Conservation (phyloP, 2,113 vertebrate species). For the Chamaea fasciata region DNA sequence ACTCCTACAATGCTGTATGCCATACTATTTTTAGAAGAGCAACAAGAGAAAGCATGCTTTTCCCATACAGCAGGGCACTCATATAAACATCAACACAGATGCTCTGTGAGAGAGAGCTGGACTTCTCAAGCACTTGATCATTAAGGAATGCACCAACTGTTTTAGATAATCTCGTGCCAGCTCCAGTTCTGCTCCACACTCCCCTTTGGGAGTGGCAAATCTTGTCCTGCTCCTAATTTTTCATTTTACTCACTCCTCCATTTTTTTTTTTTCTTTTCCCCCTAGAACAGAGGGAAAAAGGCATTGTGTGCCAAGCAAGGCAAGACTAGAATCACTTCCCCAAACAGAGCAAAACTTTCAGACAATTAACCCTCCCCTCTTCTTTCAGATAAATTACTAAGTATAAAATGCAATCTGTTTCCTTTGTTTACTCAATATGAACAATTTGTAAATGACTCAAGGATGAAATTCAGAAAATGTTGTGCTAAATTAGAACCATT, state of each 20-base stretch:
- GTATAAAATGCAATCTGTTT: slow-evolving; percentile 85
- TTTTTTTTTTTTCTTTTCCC: slow-evolving; percentile 13
- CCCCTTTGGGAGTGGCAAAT: slow-evolving; percentile 83
- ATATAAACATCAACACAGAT: slow-evolving; percentile 90
- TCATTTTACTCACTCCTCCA: slow-evolving; percentile 80
- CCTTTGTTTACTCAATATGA: slow-evolving; percentile 85
- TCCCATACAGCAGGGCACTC: slow-evolving; percentile 80
- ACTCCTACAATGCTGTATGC: slow-evolving; percentile 76
- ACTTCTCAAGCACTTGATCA: slow-evolving; percentile 92
- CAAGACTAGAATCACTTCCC: slow-evolving; percentile 87
- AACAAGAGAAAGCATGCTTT: slow-evolving; percentile 78
- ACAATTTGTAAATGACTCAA: slow-evolving; percentile 86
- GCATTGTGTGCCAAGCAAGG: slow-evolving; percentile 82
- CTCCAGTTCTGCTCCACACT: slow-evolving; percentile 90
- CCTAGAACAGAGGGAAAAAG: slow-evolving; percentile 69
- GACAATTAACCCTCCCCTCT: slow-evolving; percentile 84
- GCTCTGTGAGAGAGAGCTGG: slow-evolving; percentile 78
- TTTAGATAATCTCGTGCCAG: slow-evolving; percentile 96
- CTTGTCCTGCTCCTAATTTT: slow-evolving; percentile 77
- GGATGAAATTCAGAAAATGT: slow-evolving; percentile 84
- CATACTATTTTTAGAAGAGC: slow-evolving; percentile 77
- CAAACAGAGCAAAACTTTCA: slow-evolving; percentile 79
- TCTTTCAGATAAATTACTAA: slow-evolving; percentile 84
- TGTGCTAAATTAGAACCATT: slow-evolving; percentile 85
- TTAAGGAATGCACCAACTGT: slow-evolving; percentile 99